phyloP scores from a whole-genome alignment of 1,140 invertebrate species.

The Drosophila teissieri region DNA sequence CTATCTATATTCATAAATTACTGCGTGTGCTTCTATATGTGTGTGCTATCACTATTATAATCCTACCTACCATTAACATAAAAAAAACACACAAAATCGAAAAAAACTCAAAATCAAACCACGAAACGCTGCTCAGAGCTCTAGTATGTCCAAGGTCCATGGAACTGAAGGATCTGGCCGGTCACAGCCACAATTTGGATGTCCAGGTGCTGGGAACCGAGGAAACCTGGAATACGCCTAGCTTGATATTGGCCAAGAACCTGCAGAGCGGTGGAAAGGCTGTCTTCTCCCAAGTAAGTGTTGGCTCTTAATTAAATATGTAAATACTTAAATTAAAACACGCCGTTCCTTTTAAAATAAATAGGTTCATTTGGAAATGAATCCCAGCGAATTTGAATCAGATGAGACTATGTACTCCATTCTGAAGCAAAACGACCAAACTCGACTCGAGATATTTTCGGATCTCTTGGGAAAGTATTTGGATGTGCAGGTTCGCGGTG shows the following conservation, averaged over 20 bases:
- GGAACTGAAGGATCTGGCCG: constrained; percentile 88
- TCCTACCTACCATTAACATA: constrained; percentile 58
- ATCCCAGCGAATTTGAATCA: constrained; percentile 87
- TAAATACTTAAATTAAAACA: too few species aligned
- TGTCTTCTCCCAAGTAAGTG: constrained; percentile 91
- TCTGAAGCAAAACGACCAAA: constrained; percentile 87
- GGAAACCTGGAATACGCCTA: constrained; percentile 93
- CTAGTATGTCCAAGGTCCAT: constrained; percentile 85
- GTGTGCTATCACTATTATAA: constrained; percentile 62
- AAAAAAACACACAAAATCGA: constrained; percentile 32
- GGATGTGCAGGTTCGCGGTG: constrained; percentile 87
- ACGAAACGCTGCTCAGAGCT: constrained; percentile 81
- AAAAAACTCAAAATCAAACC: constrained; percentile 52
- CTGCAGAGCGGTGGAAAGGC: constrained; percentile 88
- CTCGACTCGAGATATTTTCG: constrained; percentile 90
- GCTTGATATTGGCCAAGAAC: constrained; percentile 90
- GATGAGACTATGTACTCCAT: constrained; percentile 88
- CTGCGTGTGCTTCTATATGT: constrained; percentile 63
- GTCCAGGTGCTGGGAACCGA: constrained; percentile 92
- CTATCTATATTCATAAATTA: constrained; percentile 37
- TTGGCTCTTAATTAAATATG: background rate
- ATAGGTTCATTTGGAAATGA: constrained; percentile 88
- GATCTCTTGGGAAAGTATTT: constrained; percentile 90
- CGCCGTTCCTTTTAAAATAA: background rate
- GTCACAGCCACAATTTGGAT: constrained; percentile 88